phyloP scores from a whole-genome alignment of 2,797 vertebrate species.

The Dallia pectoralis region DNA sequence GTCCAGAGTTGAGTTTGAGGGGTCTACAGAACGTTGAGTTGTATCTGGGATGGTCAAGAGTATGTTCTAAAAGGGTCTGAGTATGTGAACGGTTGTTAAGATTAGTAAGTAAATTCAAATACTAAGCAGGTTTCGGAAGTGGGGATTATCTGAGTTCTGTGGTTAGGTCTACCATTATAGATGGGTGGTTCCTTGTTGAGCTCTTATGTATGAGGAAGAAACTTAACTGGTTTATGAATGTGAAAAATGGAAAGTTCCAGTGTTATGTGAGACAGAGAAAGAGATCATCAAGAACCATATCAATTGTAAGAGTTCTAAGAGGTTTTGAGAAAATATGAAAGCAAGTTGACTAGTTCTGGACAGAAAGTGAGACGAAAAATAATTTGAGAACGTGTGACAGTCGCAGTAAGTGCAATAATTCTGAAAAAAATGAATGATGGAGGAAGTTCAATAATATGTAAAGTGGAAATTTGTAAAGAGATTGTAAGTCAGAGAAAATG shows the following conservation, averaged over 20 bases:
- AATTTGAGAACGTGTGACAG: constrained; percentile 22
- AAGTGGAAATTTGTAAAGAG: constrained; percentile 27
- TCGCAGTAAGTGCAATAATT: neutral
- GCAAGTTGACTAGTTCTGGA: constrained; percentile 3
- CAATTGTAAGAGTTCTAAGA: neutral
- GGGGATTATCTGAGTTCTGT: constrained; percentile 52
- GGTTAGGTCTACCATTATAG: constrained; percentile 39
- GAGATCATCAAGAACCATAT: constrained; percentile 5
- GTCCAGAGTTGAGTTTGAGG: too few relatives aligned
- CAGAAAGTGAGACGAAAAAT: neutral
- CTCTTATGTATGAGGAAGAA: neutral
- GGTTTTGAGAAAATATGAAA: constrained; percentile 24
- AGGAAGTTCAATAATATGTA: constrained; percentile 28
- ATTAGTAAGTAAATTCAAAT: constrained; percentile 47
- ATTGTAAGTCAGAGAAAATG: neutral
- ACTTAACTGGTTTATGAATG: neutral
- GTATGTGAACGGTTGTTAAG: constrained; percentile 40
- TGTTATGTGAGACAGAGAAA: constrained; percentile 56
- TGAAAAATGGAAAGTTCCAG: neutral
- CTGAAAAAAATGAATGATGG: neutral
- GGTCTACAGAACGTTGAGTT: too few relatives aligned
- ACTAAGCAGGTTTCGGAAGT: constrained; percentile 62
- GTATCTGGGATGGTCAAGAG: constrained; percentile 53
- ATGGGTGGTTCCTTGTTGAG: constrained; percentile 40
- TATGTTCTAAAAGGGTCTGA: constrained; percentile 51